Base-by-base conservation (phyloP, 2,797 vertebrate genomes). In the Tadarida brasiliensis region DNA sequence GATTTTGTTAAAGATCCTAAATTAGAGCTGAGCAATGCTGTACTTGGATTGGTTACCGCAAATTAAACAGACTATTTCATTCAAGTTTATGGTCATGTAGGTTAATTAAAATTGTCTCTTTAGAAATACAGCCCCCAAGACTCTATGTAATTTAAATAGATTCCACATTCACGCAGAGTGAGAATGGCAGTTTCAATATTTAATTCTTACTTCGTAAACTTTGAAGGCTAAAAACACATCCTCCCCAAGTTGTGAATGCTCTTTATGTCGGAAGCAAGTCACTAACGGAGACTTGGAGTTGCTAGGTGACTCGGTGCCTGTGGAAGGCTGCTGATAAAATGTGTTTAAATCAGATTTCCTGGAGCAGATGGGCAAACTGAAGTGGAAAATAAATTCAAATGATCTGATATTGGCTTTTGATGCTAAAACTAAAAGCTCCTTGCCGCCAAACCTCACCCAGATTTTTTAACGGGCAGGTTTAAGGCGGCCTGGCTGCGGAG, bases 71-170 rank as follows among this genome's bases (percentile, higher is more conserved):
- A 95, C 67, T 91, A 87, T 96, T 95, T 96, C 95, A 96, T 94
- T 97, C 91, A 96, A 87, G 93, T 96, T 95, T 96, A 94, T 93
- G 95, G 97, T 96, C 95, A 87, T 93, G 80, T 68, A 94, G 97
- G 96, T 97, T 98, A 97, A 97, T 97, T 96, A 96, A 97, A 97
- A 96, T 20, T 91, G 97, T 93, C 97, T 95, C 89, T 95, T 96
- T 89, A 87, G 89, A 96, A 97, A 97, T 84, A 96, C 35, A 95
- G 89, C 76, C 96, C 92, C 80, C 71, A 95, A 96, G 91, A 93
- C 86, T 96, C 84, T 68, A 68, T 63, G 93, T 95, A 95, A 95
- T 96, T 97, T 96, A 96, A 93, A 94, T 85, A 94, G 92, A 61
- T 86, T 94, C 87, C 92, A 90, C 68, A 92, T 93, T 96, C 84